Evolutionary conservation across 2,113 vertebrate genomes (phyloP), one percentile per base, ranked within the genome.

Genomic region (Oplegnathus fasciatus): DNA sequence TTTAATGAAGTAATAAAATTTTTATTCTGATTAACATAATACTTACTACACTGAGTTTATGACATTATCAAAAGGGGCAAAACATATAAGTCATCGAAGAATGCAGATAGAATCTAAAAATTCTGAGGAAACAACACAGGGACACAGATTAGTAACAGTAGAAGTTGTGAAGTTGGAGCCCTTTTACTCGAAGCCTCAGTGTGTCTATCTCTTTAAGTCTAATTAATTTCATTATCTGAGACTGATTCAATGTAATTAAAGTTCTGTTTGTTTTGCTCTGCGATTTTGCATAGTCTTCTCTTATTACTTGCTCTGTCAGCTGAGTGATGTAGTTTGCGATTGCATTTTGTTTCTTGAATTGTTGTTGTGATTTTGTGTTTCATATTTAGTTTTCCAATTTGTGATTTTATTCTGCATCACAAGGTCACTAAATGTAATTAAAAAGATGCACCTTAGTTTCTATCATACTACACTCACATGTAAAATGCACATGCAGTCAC

Each of bases 181-280:
- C 2, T n/a, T 75, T 40, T 30, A 58, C 18, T 34, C 24, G 15
- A 60, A 66, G 32, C 52, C 55, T 15, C 22, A n/a, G 71, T 60
- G 74, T 66, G 57, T 50, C 50, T 76, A 17, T 52, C 10, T 68
- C 60, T 83, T 70, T 54, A 58, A 68, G 37, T 67, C 30, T 52
- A 61, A 78, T 65, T 85, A 9, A 85, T 88, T 79, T 72, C 26
- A 85, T 78, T 86, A 80, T 85, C 75, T 78, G 71, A 67, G 60
- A 85, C 75, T 0, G 32, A 60, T 57, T 84, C 57, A 15, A 24
- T 68, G 58, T 75, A 75, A 88, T 89, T 85, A 67, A 77, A 79
- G 24, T 66, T 68, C 0, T 77, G 30, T 78, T 80, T 80, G 72
- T 82, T 86, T 86, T 84, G 37, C 44, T 74, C 54, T 9, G 22